Evolutionary conservation across 2,888 invertebrate species (phyloP), one percentile per base, ranked within the genome.

Genomic region (Octonoba sinensis): DNA sequence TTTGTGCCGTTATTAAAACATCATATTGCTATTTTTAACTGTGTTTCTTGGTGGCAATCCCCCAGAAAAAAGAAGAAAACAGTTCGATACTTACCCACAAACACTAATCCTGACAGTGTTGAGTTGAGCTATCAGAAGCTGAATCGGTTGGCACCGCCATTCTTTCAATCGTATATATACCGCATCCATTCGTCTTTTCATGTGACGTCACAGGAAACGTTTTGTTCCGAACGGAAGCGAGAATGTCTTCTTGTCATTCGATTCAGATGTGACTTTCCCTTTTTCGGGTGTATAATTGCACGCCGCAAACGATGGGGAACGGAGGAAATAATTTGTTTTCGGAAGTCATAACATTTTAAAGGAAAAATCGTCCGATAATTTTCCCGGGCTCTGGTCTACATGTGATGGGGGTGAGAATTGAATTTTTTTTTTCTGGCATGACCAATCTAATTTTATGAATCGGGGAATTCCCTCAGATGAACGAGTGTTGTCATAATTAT

Each of bases 151-250:
- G 15, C 66, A 51, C 13, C n/a, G 44, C 36, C 57, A 12, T 49
- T n/a, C 1, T 44, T 46, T 62, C 27, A 27, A 36, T 16, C 44
- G 20, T 67, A 60, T 75, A 67, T 75, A 75, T 60, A 56, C 20
- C 13, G 22, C 11, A 27, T 36, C 15, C 65, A 20, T 65, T 36
- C n/a, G 4, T 2, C 54, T 54, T n/a, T 16, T 49, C n/a, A 1
- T n/a, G 49, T 36, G 57, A 59, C 74, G 24, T 49, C 66, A 59
- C 46, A 67, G 67, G 67, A 75, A 67, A 36, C n/a, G 36, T 36
- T 51, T 20, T 16, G 36, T 75, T 75, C 59, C 75, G 51, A 75
- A 51, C n/a, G 51, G 71, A 71, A 71, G 22, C 24, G 44, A 69
- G 44, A 57, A 46, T 24, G 46, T 54, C 22, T 12, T 22, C 20